These are phyloP conservation scores for Schrankia costaestrigalis DNA, from an alignment of 2,888 invertebrate genomes.

Conservation along the genomic window DNA sequence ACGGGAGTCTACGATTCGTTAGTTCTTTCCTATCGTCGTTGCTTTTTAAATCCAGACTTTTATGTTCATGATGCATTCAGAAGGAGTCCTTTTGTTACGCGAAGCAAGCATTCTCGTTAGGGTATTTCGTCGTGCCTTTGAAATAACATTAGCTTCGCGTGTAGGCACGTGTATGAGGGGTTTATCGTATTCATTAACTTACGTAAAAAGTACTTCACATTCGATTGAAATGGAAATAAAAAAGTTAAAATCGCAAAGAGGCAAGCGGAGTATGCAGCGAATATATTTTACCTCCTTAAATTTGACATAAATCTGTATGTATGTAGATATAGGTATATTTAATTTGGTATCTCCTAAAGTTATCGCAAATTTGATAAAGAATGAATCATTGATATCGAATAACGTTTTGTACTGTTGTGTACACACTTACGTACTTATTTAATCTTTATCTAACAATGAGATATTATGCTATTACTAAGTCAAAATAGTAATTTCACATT, in stretches of 20 bases:
- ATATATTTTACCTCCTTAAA: no score
- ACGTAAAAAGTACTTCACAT: slow-evolving; percentile 34
- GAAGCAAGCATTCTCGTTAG: slow-evolving; percentile 69
- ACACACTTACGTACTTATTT: slow-evolving; percentile 19
- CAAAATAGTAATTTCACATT: no score
- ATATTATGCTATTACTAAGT: no score
- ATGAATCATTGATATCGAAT: slow-evolving; percentile 6
- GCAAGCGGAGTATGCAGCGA: neutral
- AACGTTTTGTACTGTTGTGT: slow-evolving; percentile 21
- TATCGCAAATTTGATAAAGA: slow-evolving; percentile 1
- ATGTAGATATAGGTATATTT: no score
- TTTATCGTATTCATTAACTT: slow-evolving; percentile 50
- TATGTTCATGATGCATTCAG: slow-evolving; percentile 65
- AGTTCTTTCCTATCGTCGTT: slow-evolving; percentile 47
- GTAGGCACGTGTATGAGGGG: slow-evolving; percentile 36
- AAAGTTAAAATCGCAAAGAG: slow-evolving; percentile 5
- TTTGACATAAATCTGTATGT: no score
- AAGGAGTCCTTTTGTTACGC: slow-evolving; percentile 61
- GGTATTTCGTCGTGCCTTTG: slow-evolving; percentile 62
- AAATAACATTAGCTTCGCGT: slow-evolving; percentile 63
- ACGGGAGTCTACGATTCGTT: slow-evolving; percentile 45
- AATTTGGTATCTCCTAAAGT: neutral
- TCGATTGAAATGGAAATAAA: slow-evolving; percentile 36
- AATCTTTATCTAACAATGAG: no score
- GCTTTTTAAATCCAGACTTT: slow-evolving; percentile 58